Conservation (phyloP, 2,888 invertebrate species). For the Agrochola circellaris region DNA sequence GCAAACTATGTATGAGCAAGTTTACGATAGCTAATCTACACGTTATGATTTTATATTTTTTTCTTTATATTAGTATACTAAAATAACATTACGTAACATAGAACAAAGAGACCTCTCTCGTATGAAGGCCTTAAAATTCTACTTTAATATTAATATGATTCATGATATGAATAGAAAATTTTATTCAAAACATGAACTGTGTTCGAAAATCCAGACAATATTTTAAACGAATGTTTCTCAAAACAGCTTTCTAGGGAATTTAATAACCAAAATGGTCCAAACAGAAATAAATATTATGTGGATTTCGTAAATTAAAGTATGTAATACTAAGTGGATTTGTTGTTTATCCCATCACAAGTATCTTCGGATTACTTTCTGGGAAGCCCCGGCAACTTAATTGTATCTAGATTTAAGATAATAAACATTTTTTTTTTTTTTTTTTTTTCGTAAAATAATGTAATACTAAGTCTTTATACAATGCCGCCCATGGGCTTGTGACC, state of each 20-base stretch:
- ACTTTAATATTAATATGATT: conserved; percentile 23
- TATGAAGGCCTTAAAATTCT: conserved; percentile 17
- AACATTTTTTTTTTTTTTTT: no score
- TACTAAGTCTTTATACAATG: background rate
- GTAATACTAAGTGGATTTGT: no score
- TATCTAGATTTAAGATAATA: no score
- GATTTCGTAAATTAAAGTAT: background rate
- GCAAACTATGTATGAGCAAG: conserved; percentile 40
- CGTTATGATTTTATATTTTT: conserved; percentile 18
- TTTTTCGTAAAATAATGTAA: background rate
- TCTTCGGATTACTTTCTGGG: no score
- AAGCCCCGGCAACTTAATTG: no score
- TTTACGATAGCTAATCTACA: conserved; percentile 34
- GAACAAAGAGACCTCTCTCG: conserved; percentile 22
- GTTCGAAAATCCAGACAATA: conserved; percentile 3
- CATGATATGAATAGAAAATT: conserved; percentile 19
- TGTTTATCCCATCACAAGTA: no score
- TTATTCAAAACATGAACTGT: background rate
- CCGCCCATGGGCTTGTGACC: no score
- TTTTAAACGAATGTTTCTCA: conserved; percentile 1
- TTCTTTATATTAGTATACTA: conserved; percentile 18
- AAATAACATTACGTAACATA: conserved; percentile 15
- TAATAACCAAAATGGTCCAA: background rate
- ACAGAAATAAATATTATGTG: background rate
- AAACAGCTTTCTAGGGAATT: background rate